Evolutionary conservation across 2,888 invertebrate genomes (phyloP).

Genomic region (Meteorus cinctellus): DNA sequence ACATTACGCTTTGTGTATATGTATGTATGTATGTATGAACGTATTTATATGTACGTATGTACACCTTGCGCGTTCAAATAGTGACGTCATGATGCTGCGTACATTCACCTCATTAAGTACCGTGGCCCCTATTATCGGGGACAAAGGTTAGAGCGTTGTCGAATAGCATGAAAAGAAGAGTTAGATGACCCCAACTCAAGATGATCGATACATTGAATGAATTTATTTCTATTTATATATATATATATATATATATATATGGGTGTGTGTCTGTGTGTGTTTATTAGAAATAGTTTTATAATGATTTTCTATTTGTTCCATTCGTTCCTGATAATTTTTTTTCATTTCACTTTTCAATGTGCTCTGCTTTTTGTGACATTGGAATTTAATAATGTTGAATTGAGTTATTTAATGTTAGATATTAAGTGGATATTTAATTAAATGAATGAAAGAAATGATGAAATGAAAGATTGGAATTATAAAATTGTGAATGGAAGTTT

Average conservation of each 20-base stretch:
- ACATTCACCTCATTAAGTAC: constrained; percentile 64
- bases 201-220: background rate
- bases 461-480: background rate
- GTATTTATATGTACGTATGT: constrained; percentile 39
- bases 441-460: background rate
- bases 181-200: constrained; percentile 7
- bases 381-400: no score
- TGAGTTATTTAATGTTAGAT: no score
- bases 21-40: background rate
- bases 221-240: constrained; percentile 18
- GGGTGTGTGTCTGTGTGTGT: no score
- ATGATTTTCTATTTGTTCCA: no score
- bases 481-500: background rate
- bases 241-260: background rate
- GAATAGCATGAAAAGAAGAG: constrained; percentile 23
- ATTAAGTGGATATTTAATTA: no score
- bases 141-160: constrained; percentile 59
- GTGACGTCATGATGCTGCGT: constrained; percentile 55
- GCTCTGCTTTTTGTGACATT: no score
- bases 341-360: no score
- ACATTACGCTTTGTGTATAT: background rate
- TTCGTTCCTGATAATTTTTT: no score
- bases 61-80: constrained; percentile 48
- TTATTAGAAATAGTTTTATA: no score
- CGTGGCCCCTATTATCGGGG: constrained; percentile 60